phyloP scores from a whole-genome alignment of 2,797 vertebrate genomes.

The Staurois parvus region DNA sequence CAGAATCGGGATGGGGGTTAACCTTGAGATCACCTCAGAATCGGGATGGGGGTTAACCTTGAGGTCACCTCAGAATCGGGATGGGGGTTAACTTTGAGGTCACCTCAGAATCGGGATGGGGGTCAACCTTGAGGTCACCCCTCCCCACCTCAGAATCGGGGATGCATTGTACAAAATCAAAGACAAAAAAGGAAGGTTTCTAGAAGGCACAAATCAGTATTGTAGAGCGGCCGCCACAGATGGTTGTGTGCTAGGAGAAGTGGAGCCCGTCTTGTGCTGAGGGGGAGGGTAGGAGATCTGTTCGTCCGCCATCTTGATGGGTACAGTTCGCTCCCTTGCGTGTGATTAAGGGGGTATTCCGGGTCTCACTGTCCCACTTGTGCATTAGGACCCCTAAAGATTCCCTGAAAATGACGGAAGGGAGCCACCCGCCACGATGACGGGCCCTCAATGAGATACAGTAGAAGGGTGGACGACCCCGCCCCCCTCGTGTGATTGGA shows the following conservation, averaged over 20 bases:
- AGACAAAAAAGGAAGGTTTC: background rate
- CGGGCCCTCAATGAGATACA: background rate
- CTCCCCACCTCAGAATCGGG: background rate
- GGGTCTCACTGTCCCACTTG: background rate
- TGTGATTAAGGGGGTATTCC: background rate
- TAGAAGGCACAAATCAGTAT: constrained; percentile 31
- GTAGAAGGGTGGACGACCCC: background rate
- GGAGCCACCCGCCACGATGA: background rate
- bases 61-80: background rate
- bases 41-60: background rate
- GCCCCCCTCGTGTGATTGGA: background rate
- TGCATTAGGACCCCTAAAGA: background rate
- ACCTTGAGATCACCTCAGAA: background rate
- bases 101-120: background rate
- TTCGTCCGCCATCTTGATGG: background rate
- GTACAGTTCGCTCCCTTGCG: constrained; percentile 89
- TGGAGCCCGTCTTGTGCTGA: background rate
- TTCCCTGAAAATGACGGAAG: constrained; percentile 11
- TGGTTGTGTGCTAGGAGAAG: background rate
- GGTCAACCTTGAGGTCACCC: background rate
- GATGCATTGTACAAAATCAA: background rate
- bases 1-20: background rate
- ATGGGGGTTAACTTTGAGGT: background rate
- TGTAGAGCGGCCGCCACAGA: background rate
- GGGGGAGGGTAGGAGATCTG: background rate